A percentile compares a stretch with the other conserved stretches of the same genome.
phyloP scores from a whole-genome alignment of 2,888 invertebrate species.

The Spatulosminthurus flaviceps region DNA sequence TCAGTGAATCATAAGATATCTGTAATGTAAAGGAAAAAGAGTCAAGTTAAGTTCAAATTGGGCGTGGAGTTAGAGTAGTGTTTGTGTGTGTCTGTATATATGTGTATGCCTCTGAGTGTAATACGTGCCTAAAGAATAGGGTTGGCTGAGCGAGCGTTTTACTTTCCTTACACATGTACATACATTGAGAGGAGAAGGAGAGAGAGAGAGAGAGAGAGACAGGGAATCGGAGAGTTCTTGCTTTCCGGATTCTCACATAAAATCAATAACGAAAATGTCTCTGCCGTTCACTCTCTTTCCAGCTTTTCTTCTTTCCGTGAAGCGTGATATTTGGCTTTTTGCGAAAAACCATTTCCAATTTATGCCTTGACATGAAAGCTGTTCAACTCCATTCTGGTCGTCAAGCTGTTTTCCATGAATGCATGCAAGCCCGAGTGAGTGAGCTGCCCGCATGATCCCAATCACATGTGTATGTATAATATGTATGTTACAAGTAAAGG shows the following conservation, averaged over 20 bases:
- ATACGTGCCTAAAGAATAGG: slow-evolving; percentile 11
- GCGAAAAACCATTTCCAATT: slow-evolving; percentile 46
- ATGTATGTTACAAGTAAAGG: neutral
- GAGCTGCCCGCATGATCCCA: slow-evolving; percentile 18
- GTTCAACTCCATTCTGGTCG: slow-evolving; percentile 42
- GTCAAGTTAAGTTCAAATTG: neutral
- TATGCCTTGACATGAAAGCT: slow-evolving; percentile 45
- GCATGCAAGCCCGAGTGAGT: slow-evolving; percentile 12
- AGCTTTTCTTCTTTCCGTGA: slow-evolving; percentile 40
- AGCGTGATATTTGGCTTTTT: slow-evolving; percentile 45
- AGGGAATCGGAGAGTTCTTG: slow-evolving; percentile 26
- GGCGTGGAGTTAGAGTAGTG: slow-evolving; percentile 11
- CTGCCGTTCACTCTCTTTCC: slow-evolving; percentile 46
- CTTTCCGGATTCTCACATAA: slow-evolving; percentile 52
- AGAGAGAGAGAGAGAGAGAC: neutral
- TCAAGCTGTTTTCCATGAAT: slow-evolving; percentile 35
- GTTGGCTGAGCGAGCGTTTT: slow-evolving; percentile 1
- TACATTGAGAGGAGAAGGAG: no score
- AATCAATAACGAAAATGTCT: slow-evolving; percentile 53
- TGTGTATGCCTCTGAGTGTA: no score
- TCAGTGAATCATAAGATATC: neutral
- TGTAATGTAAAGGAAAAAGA: neutral
- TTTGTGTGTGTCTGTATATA: slow-evolving; percentile 21
- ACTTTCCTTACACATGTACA: slow-evolving; percentile 26
- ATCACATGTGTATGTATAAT: neutral